Percentiles rank a stretch among this genome's conserved stretches.
Conservation (phyloP, 2,888 invertebrate species). For the Caenorhabditis becei region DNA sequence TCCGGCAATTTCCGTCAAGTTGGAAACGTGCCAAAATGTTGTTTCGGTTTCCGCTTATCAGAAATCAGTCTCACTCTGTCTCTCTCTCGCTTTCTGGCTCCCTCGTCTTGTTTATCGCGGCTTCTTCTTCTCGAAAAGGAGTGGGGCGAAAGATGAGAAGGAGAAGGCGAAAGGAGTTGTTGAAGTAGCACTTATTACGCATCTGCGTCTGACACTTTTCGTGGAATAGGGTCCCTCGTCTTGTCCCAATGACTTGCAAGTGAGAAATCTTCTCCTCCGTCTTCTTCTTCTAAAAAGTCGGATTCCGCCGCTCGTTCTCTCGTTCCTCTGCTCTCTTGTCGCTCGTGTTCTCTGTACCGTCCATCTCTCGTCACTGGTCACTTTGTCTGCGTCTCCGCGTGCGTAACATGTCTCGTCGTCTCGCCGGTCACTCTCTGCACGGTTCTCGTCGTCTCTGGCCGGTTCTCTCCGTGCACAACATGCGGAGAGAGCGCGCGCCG, state of each 20-base stretch:
- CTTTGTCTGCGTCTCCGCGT: conserved; percentile 39
- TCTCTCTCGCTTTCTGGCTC: background rate
- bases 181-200: conserved; percentile 11
- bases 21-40: background rate
- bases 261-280: conserved; percentile 38
- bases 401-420: conserved; percentile 38
- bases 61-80: too few species aligned
- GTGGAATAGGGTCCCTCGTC: conserved; percentile 2
- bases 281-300: conserved; percentile 34
- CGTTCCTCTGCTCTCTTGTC: conserved; percentile 1
- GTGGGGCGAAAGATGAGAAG: conserved; percentile 5
- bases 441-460: conserved; percentile 32
- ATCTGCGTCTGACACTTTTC: conserved; percentile 10
- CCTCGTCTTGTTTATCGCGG: conserved; percentile 1
- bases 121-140: conserved; percentile 4
- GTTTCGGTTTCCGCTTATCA: background rate
- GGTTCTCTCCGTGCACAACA: conserved; percentile 15
- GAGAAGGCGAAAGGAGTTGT: background rate
- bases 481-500: conserved; percentile 16
- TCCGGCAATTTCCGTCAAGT: too few species aligned
- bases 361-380: conserved; percentile 30
- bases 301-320: background rate
- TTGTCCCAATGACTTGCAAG: conserved; percentile 16
- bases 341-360: conserved; percentile 9
- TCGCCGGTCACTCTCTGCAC: background rate